Base-by-base conservation (phyloP, 53 echinoderm and acorn worm genomes). In the Antedon mediterranea region DNA sequence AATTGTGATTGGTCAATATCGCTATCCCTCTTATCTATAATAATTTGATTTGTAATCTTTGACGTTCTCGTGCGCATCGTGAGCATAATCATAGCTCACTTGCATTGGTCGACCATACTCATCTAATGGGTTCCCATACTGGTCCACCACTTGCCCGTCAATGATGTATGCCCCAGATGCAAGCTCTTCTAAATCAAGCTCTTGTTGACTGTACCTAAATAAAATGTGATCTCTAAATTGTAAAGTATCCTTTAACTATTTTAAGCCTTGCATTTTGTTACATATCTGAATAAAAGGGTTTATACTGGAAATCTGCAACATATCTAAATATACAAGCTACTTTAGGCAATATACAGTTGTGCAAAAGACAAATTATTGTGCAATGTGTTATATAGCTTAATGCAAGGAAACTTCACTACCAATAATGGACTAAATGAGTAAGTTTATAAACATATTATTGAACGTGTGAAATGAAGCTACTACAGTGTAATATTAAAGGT, bases 41-140 rank as follows among this genome's bases (percentile, higher is more conserved):
- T 57, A 57, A 6, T 23, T 57, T 57, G 11, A 23, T 26, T 26
- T 57, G 57, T 57, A 57, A 57, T 57, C 57, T 57, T 57, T 26
- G 57, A 57, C 3, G 23, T 23, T 57, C 14, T 57, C 57, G 57
- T 57, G 57, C 18, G 57, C 57, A 57, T 57, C 57, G 2, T 11
- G 2, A 23, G 81, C 85, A 79, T 92, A 84, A 41, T 86, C 84
- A 72, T 92, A 86, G 31, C 77, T 81, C 31, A 85, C 86, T 32
- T 79, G 78, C 15, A 88, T 76, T 29, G 95, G 95, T 27, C 92
- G 81, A 74, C 97, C 97, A 74, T 88, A 97, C 72, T 97, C 88
- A 76, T 97, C 97, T 7, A 92, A 43, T 27, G 89, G 89, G n/a
- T 89, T 88, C 75, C 97, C 97, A 32, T 87, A 92, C 34, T 92